phyloP scores from a whole-genome alignment of 2,113 vertebrate species.

The Vanacampus margaritifer region DNA sequence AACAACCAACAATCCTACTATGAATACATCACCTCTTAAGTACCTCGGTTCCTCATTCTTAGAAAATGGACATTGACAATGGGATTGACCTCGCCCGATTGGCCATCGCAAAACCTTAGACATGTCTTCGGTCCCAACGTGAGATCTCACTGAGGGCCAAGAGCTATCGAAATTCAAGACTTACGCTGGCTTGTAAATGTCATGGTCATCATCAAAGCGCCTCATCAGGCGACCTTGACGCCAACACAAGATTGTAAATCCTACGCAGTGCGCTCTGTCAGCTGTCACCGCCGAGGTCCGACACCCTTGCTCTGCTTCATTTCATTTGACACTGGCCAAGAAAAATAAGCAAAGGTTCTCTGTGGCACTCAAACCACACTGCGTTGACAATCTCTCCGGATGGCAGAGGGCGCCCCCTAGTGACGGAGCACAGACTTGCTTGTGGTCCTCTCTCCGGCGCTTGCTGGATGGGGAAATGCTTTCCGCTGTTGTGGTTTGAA shows the following conservation, averaged over 20 bases:
- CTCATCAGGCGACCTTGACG: not conserved
- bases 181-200: slow-evolving; percentile 10
- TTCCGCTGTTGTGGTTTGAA: too few relatives aligned
- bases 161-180: too few relatives aligned
- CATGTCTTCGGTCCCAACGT: too few relatives aligned
- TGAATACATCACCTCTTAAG: too few relatives aligned
- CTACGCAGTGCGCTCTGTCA: slow-evolving; percentile 29
- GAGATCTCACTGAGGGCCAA: too few relatives aligned
- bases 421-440: slow-evolving; percentile 32
- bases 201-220: slow-evolving; percentile 1
- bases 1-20: too few relatives aligned
- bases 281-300: slow-evolving; percentile 33
- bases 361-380: not conserved
- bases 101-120: too few relatives aligned
- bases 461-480: too few relatives aligned
- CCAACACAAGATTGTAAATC: not conserved
- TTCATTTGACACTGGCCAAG: slow-evolving; percentile 49
- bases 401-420: slow-evolving; percentile 47
- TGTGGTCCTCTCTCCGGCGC: not conserved
- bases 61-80: too few relatives aligned
- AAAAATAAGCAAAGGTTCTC: slow-evolving; percentile 26
- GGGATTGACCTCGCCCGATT: too few relatives aligned
- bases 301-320: slow-evolving; percentile 24
- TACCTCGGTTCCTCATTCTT: too few relatives aligned
- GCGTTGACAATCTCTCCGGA: slow-evolving; percentile 1